Evolutionary conservation across 2,113 vertebrate species (phyloP), one percentile per base, ranked within the genome.

Genomic region (Bufo gargarizans): DNA sequence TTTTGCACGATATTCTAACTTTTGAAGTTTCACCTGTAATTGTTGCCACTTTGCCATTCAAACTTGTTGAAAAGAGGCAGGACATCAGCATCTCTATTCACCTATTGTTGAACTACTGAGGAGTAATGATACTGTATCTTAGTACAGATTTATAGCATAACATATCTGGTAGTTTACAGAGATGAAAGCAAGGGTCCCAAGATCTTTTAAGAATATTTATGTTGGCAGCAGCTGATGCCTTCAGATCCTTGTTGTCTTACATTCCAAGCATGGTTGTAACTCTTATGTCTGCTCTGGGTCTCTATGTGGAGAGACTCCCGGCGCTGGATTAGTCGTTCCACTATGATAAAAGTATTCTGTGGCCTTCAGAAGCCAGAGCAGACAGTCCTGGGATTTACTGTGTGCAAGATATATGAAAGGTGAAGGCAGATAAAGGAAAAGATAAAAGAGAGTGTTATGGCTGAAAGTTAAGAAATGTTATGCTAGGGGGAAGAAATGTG

Each of bases 381-480:
- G 59, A 63, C 56, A 22, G 84, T 77, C 47, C 56, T 77, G 72
- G 58, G 84, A 58, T 76, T 76, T 77, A 61, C 56, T 22, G 72
- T 61, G 9, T 77, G 49, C 43, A 56, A 69, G 43, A 86, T 84
- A 84, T 77, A 49, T 86, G 72, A 72, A 77, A 63, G 71, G 72
- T 77, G 72, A 59, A 77, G 72, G 53, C 84, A 85, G 69, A 61
- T 74, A 77, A 76, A 76, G 33, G 17, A 85, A 56, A 86, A 77
- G 84, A 86, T 86, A 86, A 86, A 85, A 86, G 84, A 43, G 74
- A 78, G 47, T 86, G 56, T 77, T 86, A 65, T 78, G 85, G 65
- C 85, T 86, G 19, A 78, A 61, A 55, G 74, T 50, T 77, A 63
- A 49, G 67, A 74, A 78, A 86, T 78, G 58, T 78, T 22, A 78